phyloP scores from a whole-genome alignment of 2,113 vertebrate species.

The Epinephelus cyanopodus region DNA sequence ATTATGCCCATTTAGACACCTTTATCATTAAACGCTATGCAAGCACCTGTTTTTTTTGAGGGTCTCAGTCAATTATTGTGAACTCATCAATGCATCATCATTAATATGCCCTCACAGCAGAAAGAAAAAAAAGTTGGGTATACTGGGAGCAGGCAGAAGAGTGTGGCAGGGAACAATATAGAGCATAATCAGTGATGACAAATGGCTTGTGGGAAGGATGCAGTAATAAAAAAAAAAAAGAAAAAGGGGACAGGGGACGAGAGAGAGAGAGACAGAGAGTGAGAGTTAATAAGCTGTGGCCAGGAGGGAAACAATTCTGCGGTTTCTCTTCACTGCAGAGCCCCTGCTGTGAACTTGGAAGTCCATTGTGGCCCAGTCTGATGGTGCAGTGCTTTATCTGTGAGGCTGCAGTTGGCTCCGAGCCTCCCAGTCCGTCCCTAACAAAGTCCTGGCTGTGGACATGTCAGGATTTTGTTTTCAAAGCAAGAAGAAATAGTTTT shows the following conservation, averaged over 20 bases:
- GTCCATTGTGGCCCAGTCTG: constrained; percentile 51
- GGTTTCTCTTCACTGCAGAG: constrained; percentile 53
- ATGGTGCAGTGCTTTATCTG: constrained; percentile 59
- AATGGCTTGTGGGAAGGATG: constrained; percentile 61
- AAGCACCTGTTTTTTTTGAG: constrained; percentile 7
- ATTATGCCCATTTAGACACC: background rate
- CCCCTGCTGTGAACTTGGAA: constrained; percentile 54
- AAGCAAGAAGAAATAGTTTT: background rate
- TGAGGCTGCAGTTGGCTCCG: constrained; percentile 32
- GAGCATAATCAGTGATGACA: constrained; percentile 63
- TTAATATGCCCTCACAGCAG: constrained; percentile 3
- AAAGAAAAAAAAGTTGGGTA: constrained; percentile 1
- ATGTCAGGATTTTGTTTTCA: constrained; percentile 22
- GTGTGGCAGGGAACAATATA: constrained; percentile 20
- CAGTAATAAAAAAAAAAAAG: constrained; percentile 39
- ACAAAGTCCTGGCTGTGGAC: constrained; percentile 16
- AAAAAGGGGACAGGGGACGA: constrained; percentile 1
- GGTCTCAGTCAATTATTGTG: constrained; percentile 2
- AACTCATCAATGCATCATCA: background rate
- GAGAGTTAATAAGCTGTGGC: constrained; percentile 56
- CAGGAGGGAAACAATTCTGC: constrained; percentile 54
- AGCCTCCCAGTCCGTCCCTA: background rate
- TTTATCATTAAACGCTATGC: background rate
- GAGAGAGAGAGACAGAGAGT: constrained; percentile 4
- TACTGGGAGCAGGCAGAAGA: constrained; percentile 9